Conservation (phyloP, 2,113 vertebrate species). For the Oryzias woworae region DNA sequence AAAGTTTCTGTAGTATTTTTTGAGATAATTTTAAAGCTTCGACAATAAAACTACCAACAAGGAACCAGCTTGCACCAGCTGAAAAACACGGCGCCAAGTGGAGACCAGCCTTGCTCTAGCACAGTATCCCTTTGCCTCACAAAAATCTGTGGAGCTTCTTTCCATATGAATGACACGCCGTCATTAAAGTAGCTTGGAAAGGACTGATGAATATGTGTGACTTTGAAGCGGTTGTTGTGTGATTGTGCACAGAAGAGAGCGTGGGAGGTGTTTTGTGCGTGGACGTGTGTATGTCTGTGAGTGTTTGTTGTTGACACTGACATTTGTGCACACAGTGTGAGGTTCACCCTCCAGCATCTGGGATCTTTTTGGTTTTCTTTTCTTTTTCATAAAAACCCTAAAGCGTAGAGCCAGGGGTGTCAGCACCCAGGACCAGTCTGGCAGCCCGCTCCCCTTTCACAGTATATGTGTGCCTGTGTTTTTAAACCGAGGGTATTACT, state of each 20-base stretch:
- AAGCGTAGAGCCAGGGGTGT: slow-evolving; percentile 20
- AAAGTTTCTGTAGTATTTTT: too few relatives aligned
- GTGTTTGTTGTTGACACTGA: slow-evolving; percentile 53
- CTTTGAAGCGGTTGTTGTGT: slow-evolving; percentile 68
- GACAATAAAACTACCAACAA: neutral
- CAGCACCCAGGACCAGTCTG: slow-evolving; percentile 16
- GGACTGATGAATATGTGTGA: slow-evolving; percentile 66
- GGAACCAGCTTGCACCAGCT: neutral
- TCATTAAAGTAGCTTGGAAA: slow-evolving; percentile 64
- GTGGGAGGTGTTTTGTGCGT: slow-evolving; percentile 62
- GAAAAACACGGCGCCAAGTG: slow-evolving; percentile 1
- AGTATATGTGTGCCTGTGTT: slow-evolving; percentile 25
- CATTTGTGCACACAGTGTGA: slow-evolving; percentile 59
- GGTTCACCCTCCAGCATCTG: slow-evolving; percentile 55
- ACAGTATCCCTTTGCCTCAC: slow-evolving; percentile 19
- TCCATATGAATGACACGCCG: slow-evolving; percentile 64
- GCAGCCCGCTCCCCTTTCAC: slow-evolving; percentile 14
- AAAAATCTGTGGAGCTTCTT: slow-evolving; percentile 44
- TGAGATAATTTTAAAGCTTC: too few relatives aligned
- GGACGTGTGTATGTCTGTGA: slow-evolving; percentile 36
- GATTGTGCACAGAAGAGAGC: slow-evolving; percentile 69
- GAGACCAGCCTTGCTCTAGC: slow-evolving; percentile 5
- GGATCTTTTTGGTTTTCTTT: slow-evolving; percentile 20
- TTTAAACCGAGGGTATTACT: slow-evolving; percentile 38
- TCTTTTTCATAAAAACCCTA: slow-evolving; percentile 14